Evolutionary conservation across 2,888 invertebrate species (phyloP), one percentile per base, ranked within the genome.

Genomic region (Eupelmus urozonus): DNA sequence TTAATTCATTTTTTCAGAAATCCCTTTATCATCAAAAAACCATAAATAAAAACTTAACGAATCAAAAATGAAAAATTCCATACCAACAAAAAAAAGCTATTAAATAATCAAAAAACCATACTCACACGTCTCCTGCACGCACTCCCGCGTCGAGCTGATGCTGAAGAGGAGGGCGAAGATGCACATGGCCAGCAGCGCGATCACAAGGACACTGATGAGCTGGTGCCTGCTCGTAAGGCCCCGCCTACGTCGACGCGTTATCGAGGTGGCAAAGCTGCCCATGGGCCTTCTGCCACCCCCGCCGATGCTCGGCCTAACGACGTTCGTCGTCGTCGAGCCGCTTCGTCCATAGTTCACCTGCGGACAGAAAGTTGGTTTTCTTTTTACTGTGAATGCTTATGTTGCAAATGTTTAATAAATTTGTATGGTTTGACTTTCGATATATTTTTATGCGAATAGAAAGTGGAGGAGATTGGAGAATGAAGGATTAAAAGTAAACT

Each of bases 331-430:
- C 5, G 84, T 84, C 29, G 81, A 84, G 25, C 88, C 87, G 25
- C 85, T 83, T n/a, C 86, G 84, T 11, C 85, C 86, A 71, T 86
- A 88, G 29, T 84, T 88, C 71, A 88, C 87, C 88, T 89, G 74
- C 2, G 18, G 18, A 29, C 9, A 34, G 3, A 34, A 34, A n/a
- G n/a, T n/a, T n/a, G n/a, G n/a, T n/a, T n/a, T n/a, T n/a, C n/a
- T n/a, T n/a, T n/a, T n/a, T n/a, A n/a, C n/a, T n/a, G n/a, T n/a
- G n/a, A n/a, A n/a, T n/a, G n/a, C n/a, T n/a, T n/a, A n/a, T n/a
- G n/a, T n/a, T n/a, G n/a, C n/a, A n/a, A n/a, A n/a, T n/a, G n/a
- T n/a, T n/a, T n/a, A n/a, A n/a, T n/a, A n/a, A n/a, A n/a, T n/a
- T n/a, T n/a, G n/a, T n/a, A n/a, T n/a, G n/a, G n/a, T n/a, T n/a